phyloP scores from a whole-genome alignment of 92 coral and sea anemone genomes.

The Ricordea florida region DNA sequence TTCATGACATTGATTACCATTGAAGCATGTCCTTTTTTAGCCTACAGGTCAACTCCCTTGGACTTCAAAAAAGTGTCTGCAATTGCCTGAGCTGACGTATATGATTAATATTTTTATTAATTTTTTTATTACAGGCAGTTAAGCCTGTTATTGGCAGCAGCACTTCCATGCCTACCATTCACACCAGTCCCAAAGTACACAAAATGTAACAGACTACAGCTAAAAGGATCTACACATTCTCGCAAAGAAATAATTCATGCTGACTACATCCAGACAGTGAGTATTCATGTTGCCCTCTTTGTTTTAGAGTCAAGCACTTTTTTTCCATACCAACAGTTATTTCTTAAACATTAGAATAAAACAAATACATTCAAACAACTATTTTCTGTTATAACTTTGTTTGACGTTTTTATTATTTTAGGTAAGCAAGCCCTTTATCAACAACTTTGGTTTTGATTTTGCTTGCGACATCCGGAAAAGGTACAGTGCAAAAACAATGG shows the following conservation, averaged over 20 bases:
- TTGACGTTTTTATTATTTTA: background rate
- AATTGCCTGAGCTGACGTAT: background rate
- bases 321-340: no score
- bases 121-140: conserved; percentile 58
- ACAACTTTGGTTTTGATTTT: conserved; percentile 84
- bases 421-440: conserved; percentile 73
- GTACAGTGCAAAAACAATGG: no score
- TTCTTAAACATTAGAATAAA: no score
- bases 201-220: conserved; percentile 69
- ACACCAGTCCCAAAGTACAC: conserved; percentile 79
- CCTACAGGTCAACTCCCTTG: no score
- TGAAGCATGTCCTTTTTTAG: no score
- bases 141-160: conserved; percentile 70
- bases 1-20: no score
- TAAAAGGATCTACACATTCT: conserved; percentile 87
- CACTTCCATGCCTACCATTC: conserved; percentile 83
- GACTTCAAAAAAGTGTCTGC: background rate
- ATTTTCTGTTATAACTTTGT: background rate
- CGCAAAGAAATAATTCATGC: conserved; percentile 73
- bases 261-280: conserved; percentile 86
- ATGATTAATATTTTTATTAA: background rate
- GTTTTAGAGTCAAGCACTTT: background rate
- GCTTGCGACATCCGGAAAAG: conserved; percentile 85
- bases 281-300: background rate
- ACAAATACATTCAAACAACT: no score